These are phyloP conservation scores for Oasisia sp. DNA, from an alignment of 2,888 invertebrate species.

Conservation along the genomic window DNA sequence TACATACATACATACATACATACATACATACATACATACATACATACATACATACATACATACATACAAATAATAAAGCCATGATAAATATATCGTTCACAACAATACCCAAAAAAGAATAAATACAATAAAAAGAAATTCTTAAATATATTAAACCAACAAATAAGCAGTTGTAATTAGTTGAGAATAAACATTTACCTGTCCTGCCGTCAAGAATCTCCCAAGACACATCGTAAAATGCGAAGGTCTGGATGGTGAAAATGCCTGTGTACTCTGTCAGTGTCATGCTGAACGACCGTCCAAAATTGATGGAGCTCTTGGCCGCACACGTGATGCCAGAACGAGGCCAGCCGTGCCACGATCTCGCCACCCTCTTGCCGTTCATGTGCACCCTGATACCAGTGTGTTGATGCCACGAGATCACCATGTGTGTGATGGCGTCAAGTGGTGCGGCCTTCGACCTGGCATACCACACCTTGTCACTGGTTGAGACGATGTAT, in stretches of 20 bases:
- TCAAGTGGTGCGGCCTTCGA: neutral
- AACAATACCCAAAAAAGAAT: too few relatives aligned
- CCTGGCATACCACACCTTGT: neutral
- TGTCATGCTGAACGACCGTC: neutral
- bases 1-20: too few relatives aligned
- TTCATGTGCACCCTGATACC: neutral
- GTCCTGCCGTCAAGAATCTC: neutral
- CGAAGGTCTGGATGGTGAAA: neutral
- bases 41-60: too few relatives aligned
- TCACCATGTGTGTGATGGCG: neutral
- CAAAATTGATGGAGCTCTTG: neutral
- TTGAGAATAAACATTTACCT: neutral
- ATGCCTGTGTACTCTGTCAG: neutral
- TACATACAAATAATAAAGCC: too few relatives aligned
- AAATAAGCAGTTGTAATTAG: neutral
- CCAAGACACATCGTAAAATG: neutral
- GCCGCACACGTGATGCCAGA: neutral
- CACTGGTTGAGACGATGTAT: constrained; percentile 44
- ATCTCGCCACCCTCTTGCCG: neutral
- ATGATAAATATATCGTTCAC: too few relatives aligned
- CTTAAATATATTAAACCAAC: too few relatives aligned
- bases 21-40: too few relatives aligned
- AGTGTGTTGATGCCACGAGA: neutral
- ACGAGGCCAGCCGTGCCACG: neutral
- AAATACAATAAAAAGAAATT: too few relatives aligned